A percentile compares a stretch with the other conserved stretches of the same genome.
phyloP scores from a whole-genome alignment of 2,113 vertebrate species.

The Halcyon malimbica region DNA sequence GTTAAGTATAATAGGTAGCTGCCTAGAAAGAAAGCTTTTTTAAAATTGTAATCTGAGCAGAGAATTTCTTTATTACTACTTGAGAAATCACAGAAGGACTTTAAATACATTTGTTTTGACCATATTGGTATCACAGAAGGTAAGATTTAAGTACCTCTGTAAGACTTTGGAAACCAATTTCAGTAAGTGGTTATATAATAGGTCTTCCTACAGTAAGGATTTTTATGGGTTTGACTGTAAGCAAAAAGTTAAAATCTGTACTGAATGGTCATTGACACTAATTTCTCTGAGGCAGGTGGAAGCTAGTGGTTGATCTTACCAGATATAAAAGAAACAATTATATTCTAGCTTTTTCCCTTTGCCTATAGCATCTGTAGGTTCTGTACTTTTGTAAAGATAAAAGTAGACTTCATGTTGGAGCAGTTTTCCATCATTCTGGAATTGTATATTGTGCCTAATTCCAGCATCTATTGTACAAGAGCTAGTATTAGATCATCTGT shows the following conservation, averaged over 20 bases:
- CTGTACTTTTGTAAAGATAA: neutral
- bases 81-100: neutral
- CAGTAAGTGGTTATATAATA: neutral
- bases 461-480: neutral
- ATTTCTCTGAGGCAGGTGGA: neutral
- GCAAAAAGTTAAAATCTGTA: neutral
- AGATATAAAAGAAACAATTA: neutral
- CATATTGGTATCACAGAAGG: neutral
- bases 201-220: neutral
- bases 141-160: neutral
- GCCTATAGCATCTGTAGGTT: neutral
- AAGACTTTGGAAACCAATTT: neutral
- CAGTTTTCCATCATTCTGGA: neutral
- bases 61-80: constrained; percentile 16
- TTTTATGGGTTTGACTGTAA: neutral
- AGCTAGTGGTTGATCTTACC: neutral
- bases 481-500: neutral
- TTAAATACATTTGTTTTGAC: neutral
- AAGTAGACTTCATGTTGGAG: neutral
- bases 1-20: constrained; percentile 57
- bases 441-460: neutral
- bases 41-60: neutral
- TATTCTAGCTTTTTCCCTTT: neutral
- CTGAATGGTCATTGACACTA: neutral
- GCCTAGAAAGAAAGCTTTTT: constrained; percentile 33